These are phyloP conservation scores for Trissolcus brochymenae DNA, from an alignment of 2,888 invertebrate genomes.

Conservation along the genomic window DNA sequence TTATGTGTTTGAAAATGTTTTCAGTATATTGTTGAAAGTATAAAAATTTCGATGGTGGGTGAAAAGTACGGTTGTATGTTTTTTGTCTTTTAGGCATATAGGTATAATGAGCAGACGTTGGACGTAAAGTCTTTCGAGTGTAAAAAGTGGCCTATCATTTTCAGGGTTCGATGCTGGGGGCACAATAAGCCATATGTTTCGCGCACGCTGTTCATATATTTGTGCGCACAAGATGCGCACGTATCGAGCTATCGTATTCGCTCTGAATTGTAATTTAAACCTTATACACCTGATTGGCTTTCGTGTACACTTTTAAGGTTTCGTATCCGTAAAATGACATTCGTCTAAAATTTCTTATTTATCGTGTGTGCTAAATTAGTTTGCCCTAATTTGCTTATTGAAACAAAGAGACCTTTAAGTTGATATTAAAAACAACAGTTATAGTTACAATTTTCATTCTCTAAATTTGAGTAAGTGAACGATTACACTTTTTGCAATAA, in stretches of 20 bases:
- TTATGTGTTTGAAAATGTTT: no score
- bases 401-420: no score
- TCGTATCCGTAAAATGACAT: conserved; percentile 61
- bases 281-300: conserved; percentile 64
- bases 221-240: conserved; percentile 52
- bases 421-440: no score
- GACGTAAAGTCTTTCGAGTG: conserved; percentile 50
- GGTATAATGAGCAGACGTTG: conserved; percentile 19
- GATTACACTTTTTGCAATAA: no score
- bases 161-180: conserved; percentile 55
- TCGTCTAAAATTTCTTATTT: conserved; percentile 54
- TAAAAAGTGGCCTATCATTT: conserved; percentile 56
- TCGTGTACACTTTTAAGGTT: conserved; percentile 62
- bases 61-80: no score
- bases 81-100: no score
- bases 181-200: conserved; percentile 56
- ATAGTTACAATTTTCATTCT: no score
- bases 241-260: conserved; percentile 68
- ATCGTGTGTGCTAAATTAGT: background rate
- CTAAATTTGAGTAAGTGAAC: no score
- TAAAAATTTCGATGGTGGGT: no score
- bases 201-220: conserved; percentile 40
- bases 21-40: no score
- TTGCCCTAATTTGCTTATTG: no score
- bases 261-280: conserved; percentile 65